Conservation (phyloP, 1,140 invertebrate genomes). For the Chrysomallon squamiferum region DNA sequence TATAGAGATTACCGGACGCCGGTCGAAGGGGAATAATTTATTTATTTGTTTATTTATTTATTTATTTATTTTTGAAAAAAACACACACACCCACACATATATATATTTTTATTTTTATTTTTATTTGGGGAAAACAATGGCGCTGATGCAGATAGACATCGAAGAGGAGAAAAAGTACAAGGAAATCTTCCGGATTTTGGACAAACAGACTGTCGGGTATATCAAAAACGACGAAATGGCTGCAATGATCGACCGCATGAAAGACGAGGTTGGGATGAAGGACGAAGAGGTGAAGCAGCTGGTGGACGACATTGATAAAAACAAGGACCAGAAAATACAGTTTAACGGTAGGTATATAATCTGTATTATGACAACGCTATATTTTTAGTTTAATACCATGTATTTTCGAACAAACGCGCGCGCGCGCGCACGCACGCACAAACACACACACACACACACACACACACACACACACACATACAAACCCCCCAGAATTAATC, state of each 20-base stretch:
- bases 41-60: no score
- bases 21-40: no score
- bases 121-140: no score
- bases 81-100: no score
- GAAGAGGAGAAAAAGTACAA: slow-evolving; percentile 1
- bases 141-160: background rate
- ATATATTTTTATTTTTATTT: no score
- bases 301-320: slow-evolving; percentile 3
- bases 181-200: slow-evolving; percentile 2
- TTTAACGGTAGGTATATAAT: background rate
- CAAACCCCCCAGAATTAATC: no score
- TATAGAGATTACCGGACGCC: no score
- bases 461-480: slow-evolving; percentile 1
- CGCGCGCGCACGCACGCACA: background rate
- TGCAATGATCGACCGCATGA: background rate
- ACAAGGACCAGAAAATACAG: slow-evolving; percentile 1
- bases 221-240: background rate
- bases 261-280: slow-evolving; percentile 1
- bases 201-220: background rate
- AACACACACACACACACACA: slow-evolving; percentile 3
- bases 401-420: background rate
- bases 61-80: no score
- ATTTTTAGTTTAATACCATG: no score
- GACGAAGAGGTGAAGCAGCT: slow-evolving; percentile 1
- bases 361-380: no score